A percentile compares a stretch with the other conserved stretches of the same genome.
These are phyloP conservation scores for Parotocinclus haroldoi DNA, from an alignment of 2,797 vertebrate species.

Conservation along the genomic window DNA sequence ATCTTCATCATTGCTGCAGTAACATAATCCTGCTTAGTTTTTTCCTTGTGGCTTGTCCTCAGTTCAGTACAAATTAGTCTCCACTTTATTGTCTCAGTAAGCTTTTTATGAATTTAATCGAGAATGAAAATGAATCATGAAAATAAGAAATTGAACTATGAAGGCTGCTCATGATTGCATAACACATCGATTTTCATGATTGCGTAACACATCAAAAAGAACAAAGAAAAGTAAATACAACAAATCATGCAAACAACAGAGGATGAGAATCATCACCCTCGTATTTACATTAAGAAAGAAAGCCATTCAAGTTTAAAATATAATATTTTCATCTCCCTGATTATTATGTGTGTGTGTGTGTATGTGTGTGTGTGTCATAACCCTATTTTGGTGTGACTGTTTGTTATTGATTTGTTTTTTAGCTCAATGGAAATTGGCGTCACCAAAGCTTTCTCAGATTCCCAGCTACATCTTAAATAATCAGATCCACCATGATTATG, in stretches of 20 bases:
- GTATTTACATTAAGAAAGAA: constrained; percentile 58
- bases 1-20: not conserved
- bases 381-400: constrained; percentile 22
- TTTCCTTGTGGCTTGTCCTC: not conserved
- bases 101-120: constrained; percentile 10
- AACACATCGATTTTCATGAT: constrained; percentile 57
- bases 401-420: constrained; percentile 30
- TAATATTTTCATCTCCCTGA: constrained; percentile 13
- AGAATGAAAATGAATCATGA: constrained; percentile 40
- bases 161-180: constrained; percentile 58
- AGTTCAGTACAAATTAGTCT: not conserved
- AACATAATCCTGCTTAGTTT: constrained; percentile 1
- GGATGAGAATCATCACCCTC: constrained; percentile 47
- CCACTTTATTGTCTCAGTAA: not conserved
- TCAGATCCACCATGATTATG: constrained; percentile 31
- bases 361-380: constrained; percentile 1
- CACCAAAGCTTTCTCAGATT: constrained; percentile 46
- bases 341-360: constrained; percentile 50
- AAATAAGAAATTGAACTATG: constrained; percentile 51
- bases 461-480: not conserved
- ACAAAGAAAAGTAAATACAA: constrained; percentile 39
- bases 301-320: constrained; percentile 61
- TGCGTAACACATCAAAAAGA: constrained; percentile 32
- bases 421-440: constrained; percentile 54
- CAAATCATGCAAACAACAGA: constrained; percentile 64